phyloP scores from a whole-genome alignment of 2,113 vertebrate genomes.

The Tragelaphus scriptus region DNA sequence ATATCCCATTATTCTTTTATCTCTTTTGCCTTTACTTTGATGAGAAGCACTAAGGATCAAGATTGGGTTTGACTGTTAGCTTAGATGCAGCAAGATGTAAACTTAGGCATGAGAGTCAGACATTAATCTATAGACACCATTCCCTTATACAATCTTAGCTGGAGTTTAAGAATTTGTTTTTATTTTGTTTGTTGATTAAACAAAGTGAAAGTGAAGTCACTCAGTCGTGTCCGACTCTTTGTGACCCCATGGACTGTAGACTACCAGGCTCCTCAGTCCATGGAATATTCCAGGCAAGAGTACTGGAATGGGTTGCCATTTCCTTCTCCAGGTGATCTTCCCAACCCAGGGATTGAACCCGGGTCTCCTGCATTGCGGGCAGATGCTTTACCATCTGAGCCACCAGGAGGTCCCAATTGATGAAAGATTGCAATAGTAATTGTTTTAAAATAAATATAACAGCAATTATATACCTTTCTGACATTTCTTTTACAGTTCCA shows the following conservation, averaged over 20 bases:
- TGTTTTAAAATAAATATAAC: background rate
- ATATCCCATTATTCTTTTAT: background rate
- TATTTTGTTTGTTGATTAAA: background rate
- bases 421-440: background rate
- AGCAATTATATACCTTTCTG: background rate
- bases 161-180: background rate
- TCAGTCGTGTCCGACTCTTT: fast-evolving
- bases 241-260: background rate
- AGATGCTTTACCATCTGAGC: background rate
- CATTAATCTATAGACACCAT: background rate
- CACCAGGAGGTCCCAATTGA: background rate
- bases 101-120: background rate
- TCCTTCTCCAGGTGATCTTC: background rate
- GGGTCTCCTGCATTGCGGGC: fast-evolving
- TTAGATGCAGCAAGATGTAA: background rate
- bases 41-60: background rate
- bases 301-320: background rate
- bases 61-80: background rate
- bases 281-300: background rate
- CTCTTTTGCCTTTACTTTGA: background rate
- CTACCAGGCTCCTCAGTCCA: background rate
- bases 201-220: background rate
- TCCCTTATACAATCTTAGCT: background rate
- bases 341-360: fast-evolving
- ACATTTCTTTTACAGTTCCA: background rate